Evolutionary conservation across 2,113 vertebrate genomes (phyloP).

Genomic region (Aphelocoma coerulescens): DNA sequence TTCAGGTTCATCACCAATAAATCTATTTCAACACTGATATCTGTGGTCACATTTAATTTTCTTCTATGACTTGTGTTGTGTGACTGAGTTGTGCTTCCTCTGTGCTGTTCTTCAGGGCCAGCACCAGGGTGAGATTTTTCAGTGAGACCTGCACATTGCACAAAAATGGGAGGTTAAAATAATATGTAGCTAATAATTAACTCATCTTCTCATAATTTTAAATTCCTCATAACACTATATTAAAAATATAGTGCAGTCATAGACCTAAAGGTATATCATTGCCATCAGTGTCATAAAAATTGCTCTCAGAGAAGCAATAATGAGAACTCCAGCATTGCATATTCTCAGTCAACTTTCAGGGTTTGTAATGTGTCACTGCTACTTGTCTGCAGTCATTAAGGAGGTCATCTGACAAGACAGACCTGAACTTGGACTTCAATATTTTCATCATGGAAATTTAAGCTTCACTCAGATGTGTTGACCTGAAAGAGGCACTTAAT

Average conservation of each 20-base stretch:
- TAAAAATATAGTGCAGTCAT: background rate
- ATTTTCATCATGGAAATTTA: constrained; percentile 29
- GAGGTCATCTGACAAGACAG: constrained; percentile 15
- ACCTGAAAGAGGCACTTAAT: constrained; percentile 38
- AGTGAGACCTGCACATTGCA: background rate
- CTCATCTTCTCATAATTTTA: background rate
- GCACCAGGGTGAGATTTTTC: background rate
- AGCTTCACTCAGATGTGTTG: background rate
- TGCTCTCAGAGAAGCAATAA: background rate
- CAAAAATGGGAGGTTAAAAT: background rate
- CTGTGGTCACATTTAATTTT: background rate
- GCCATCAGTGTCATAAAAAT: background rate
- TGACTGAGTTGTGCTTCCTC: background rate
- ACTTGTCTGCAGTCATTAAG: constrained; percentile 18
- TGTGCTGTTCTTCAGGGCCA: background rate
- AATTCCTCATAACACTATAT: background rate
- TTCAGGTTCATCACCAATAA: background rate
- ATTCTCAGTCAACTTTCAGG: background rate
- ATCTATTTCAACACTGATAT: background rate
- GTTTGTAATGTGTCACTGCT: background rate
- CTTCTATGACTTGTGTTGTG: background rate
- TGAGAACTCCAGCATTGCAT: background rate
- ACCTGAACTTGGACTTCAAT: constrained; percentile 1
- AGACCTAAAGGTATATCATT: background rate
- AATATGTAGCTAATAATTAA: background rate